Evolutionary conservation across 2,113 vertebrate species (phyloP).

Genomic region (Gobio gobio): DNA sequence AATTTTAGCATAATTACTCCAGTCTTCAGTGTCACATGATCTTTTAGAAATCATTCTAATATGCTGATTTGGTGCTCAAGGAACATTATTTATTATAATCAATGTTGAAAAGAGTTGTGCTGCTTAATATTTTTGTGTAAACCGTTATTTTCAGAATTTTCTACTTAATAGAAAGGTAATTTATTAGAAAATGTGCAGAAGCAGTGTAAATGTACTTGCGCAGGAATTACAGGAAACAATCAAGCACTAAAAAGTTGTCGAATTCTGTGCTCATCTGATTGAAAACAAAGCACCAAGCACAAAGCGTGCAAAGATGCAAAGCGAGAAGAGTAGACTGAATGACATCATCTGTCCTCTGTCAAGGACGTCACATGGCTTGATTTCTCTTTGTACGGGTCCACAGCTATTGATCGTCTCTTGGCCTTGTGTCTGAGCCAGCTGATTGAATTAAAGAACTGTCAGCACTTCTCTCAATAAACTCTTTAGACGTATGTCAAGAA

Average conservation of each 20-base stretch:
- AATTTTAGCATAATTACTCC: background rate
- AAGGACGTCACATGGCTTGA: constrained; percentile 1
- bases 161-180: too few species aligned
- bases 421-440: constrained; percentile 22
- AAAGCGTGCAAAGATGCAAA: too few species aligned
- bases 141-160: too few species aligned
- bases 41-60: background rate
- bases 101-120: background rate
- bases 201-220: too few species aligned
- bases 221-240: too few species aligned
- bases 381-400: constrained; percentile 16
- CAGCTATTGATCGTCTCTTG: constrained; percentile 22
- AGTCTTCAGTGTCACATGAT: background rate
- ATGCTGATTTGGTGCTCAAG: background rate
- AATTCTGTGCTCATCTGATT: too few species aligned
- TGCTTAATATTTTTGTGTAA: too few species aligned
- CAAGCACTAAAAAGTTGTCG: too few species aligned
- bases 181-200: too few species aligned
- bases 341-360: background rate
- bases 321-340: background rate
- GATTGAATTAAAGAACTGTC: constrained; percentile 16
- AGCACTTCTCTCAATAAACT: background rate
- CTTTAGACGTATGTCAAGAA: background rate
- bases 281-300: too few species aligned
- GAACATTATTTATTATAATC: background rate